Conservation (phyloP, 2,888 invertebrate genomes). For the Sussaba pulchella region DNA sequence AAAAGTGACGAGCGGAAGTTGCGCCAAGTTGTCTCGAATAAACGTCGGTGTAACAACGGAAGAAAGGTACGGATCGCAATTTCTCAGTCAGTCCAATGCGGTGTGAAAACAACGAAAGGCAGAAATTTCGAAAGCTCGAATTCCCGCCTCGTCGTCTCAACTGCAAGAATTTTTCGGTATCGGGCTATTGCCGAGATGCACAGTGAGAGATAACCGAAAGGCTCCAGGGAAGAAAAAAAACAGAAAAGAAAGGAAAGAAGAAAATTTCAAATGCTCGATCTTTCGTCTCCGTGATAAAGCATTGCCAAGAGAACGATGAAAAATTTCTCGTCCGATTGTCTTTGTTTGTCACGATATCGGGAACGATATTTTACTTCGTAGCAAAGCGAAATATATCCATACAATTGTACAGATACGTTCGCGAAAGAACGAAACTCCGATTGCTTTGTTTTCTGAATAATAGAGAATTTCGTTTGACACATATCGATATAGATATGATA, state of each 20-base stretch:
- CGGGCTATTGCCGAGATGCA: conserved; percentile 2
- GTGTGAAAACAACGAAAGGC: neutral
- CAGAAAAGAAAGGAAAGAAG: neutral
- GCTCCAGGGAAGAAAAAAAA: neutral
- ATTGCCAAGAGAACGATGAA: neutral
- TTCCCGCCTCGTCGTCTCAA: neutral
- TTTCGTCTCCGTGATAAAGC: conserved; percentile 20
- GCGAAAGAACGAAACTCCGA: neutral
- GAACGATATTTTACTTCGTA: conserved; percentile 21
- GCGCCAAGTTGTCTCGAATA: neutral
- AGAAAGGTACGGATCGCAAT: conserved; percentile 1
- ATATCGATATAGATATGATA: neutral
- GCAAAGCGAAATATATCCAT: neutral
- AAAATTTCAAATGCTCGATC: conserved; percentile 5
- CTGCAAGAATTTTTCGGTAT: conserved; percentile 7
- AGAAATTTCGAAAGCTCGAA: conserved; percentile 3
- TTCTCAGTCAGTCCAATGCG: conserved; percentile 4
- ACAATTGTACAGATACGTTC: neutral
- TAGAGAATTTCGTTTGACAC: neutral
- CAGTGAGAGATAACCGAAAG: neutral
- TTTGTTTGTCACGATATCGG: conserved; percentile 2
- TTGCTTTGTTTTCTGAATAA: neutral
- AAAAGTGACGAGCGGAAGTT: conserved; percentile 1
- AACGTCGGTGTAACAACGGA: neutral
- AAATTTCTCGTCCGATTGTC: conserved; percentile 2